Base-by-base conservation (phyloP, 37 sponge, comb jelly and placozoan species). In the Mnemiopsis leidyi region DNA sequence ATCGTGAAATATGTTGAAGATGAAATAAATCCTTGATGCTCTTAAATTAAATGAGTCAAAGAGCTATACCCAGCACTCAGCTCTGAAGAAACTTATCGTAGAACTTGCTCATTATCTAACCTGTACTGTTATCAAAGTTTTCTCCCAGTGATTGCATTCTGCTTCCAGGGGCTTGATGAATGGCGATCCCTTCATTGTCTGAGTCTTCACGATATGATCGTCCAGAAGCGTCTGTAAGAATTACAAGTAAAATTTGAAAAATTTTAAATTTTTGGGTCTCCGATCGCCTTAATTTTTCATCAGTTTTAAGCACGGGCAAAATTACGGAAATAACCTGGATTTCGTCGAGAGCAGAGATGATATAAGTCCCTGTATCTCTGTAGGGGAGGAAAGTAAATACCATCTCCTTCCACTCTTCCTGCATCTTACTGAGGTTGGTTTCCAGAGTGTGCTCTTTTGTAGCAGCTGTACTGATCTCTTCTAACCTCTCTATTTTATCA, bases 161-260 rank as follows among this genome's bases (percentile, higher is more conserved):
- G 92, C 93, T 92, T 98, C 99, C 83, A 97, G 96, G 0, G 99
- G 99, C 76, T 97, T 97, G 68, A 98, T 98, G 95, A 97, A 98
- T 13, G 99, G 99, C 21, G 99, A 98, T 36, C 99, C 99, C 92
- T 96, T 94, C 95, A 98, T 98, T 0, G 99, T 98, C 88, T 98
- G 99, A 0, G 99, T 96, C 95, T 98, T 97, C 18, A 98, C 94
- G 69, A 98, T 95, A 93, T 98, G 99, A 93, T 98, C 99, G 69
- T 98, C 99, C 68, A 98, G 95, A 3, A 97, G 90, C 29, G 90
- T 85, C 90, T 85, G 35, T 5, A 77, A 28, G 25, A 67, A n/a
- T n/a, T n/a, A n/a, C n/a, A n/a, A n/a, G n/a, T n/a, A n/a, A n/a
- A n/a, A n/a, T n/a, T n/a, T n/a, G n/a, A n/a, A n/a, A n/a, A n/a